Base-by-base conservation (phyloP, 2,797 vertebrate genomes). In the Xenopus petersii region DNA sequence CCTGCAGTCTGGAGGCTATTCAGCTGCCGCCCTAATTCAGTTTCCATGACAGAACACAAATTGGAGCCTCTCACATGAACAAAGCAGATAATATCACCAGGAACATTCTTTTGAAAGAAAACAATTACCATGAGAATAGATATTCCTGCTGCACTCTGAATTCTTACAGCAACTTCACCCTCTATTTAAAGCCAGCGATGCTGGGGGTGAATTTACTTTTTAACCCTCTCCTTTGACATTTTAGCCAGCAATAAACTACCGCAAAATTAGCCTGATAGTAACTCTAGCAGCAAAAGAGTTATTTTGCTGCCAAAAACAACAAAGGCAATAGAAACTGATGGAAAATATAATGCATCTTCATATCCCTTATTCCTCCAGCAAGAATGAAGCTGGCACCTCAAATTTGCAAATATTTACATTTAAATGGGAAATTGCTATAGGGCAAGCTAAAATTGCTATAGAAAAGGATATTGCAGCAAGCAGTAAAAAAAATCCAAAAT, bases 401-500 rank as follows among this genome's bases (percentile, higher is more conserved):
- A 79, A 73, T 49, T 73, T 73, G 59, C n/a, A 60, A 71, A 79
- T 74, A 79, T 79, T 73, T 79, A 79, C 71, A 79, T 79, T 74
- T 79, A 74, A 79, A 79, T 79, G 67, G 76, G 76, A 73, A 73
- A 79, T 78, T n/a, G n/a, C n/a, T n/a, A n/a, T n/a, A n/a, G n/a
- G n/a, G n/a, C n/a, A n/a, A n/a, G n/a, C n/a, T n/a, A n/a, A n/a
- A n/a, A n/a, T n/a, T n/a, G n/a, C n/a, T n/a, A n/a, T n/a, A n/a
- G n/a, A n/a, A n/a, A n/a, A n/a, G n/a, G n/a, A n/a, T n/a, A n/a
- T n/a, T n/a, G n/a, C n/a, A n/a, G n/a, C n/a, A n/a, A n/a, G n/a
- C n/a, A n/a, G n/a, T n/a, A n/a, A n/a, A n/a, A n/a, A n/a, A n/a
- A n/a, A n/a, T n/a, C n/a, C n/a, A n/a, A n/a, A n/a, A n/a, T n/a